A percentile compares a stretch with the other conserved stretches of the same genome.
These are phyloP conservation scores for Euclidia mi DNA, from an alignment of 2,888 invertebrate species.

Conservation along the genomic window DNA sequence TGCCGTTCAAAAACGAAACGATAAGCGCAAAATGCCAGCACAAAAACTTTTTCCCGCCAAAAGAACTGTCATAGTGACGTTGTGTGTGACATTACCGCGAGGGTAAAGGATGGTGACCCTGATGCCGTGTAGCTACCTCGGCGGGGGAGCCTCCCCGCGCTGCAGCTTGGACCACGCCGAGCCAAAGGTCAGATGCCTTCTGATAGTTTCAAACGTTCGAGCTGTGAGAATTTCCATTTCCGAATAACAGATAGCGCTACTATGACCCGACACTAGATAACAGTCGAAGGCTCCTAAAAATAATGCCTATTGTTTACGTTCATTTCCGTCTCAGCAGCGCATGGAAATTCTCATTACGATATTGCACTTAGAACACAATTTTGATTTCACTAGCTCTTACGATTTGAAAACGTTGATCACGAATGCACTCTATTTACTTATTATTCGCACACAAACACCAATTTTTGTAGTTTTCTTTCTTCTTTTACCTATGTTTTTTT, in stretches of 20 bases:
- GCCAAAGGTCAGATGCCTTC: conserved; percentile 82
- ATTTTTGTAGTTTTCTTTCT: conserved; percentile 8
- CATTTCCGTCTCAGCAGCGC: neutral
- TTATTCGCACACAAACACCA: conserved; percentile 35
- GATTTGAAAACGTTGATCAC: conserved; percentile 40
- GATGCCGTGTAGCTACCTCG: conserved; percentile 92
- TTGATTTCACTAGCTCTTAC: conserved; percentile 33
- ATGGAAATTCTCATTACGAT: conserved; percentile 48
- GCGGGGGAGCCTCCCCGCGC: conserved; percentile 89
- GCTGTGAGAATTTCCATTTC: conserved; percentile 55
- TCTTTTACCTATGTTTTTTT: conserved; percentile 23
- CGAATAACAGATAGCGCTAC: conserved; percentile 36
- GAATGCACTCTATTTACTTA: conserved; percentile 37
- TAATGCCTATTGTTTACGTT: neutral
- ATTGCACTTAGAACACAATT: conserved; percentile 16
- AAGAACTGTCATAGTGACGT: conserved; percentile 84
- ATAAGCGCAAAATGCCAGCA: conserved; percentile 77
- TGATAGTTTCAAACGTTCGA: conserved; percentile 59
- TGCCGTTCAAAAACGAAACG: conserved; percentile 69
- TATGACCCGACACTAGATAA: conserved; percentile 39
- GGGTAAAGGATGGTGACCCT: conserved; percentile 91
- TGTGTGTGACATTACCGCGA: conserved; percentile 70
- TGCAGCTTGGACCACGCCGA: conserved; percentile 87
- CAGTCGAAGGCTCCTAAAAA: conserved; percentile 19
- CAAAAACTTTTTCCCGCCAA: conserved; percentile 76